These are phyloP conservation scores for Drosophila atripex DNA, from an alignment of 2,888 invertebrate genomes.

Conservation along the genomic window DNA sequence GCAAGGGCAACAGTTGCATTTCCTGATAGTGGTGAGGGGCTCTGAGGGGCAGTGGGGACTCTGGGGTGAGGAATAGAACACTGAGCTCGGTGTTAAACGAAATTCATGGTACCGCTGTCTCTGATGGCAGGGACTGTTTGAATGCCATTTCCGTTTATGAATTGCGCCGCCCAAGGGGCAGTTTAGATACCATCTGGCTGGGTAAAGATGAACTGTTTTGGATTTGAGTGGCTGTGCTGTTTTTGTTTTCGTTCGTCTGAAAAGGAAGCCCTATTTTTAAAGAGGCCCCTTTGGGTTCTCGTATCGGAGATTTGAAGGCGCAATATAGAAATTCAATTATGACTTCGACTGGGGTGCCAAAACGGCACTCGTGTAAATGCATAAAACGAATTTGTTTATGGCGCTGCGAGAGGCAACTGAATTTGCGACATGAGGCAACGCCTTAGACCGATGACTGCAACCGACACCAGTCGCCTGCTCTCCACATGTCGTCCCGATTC, in stretches of 20 bases:
- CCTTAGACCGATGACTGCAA: slow-evolving; percentile 54
- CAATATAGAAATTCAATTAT: slow-evolving; percentile 71
- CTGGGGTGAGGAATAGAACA: background rate
- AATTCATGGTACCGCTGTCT: slow-evolving; percentile 50
- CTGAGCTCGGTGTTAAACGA: slow-evolving; percentile 52
- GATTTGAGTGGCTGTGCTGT: slow-evolving; percentile 13
- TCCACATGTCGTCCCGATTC: slow-evolving; percentile 66
- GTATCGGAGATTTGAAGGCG: slow-evolving; percentile 24
- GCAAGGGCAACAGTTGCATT: slow-evolving; percentile 66
- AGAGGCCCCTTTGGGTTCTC: background rate
- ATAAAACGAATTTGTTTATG: slow-evolving; percentile 55
- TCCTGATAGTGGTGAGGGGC: slow-evolving; percentile 38
- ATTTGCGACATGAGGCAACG: slow-evolving; percentile 42
- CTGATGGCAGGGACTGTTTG: slow-evolving; percentile 69
- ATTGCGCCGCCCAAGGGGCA: slow-evolving; percentile 41
- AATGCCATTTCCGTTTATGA: slow-evolving; percentile 70
- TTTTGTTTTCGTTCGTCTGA: background rate
- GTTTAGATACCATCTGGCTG: slow-evolving; percentile 1
- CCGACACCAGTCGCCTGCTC: slow-evolving; percentile 51
- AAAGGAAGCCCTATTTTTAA: background rate
- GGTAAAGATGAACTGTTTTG: slow-evolving; percentile 23
- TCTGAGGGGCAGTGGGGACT: background rate
- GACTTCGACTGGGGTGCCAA: slow-evolving; percentile 48
- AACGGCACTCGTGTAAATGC: slow-evolving; percentile 59
- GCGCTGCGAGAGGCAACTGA: slow-evolving; percentile 27